A percentile compares a stretch with the other conserved stretches of the same genome.
Evolutionary conservation across 1,140 invertebrate species (phyloP).

Genomic region (Penaeus vannamei): DNA sequence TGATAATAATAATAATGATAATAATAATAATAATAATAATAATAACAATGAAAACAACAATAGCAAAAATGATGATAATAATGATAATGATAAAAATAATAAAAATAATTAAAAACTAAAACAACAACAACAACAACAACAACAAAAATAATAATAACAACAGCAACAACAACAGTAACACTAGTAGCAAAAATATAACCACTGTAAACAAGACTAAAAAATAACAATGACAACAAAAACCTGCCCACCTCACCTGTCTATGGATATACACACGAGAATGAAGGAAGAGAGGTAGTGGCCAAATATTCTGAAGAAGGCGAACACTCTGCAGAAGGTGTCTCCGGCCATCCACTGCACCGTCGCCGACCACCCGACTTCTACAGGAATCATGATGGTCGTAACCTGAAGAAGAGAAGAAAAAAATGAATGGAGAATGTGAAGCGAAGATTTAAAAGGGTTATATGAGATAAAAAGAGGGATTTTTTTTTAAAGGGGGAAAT

Average conservation of each 20-base stretch:
- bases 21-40: too few relatives aligned
- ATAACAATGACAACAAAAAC: background rate
- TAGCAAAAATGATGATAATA: too few relatives aligned
- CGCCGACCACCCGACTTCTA: constrained; percentile 88
- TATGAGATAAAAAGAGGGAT: background rate
- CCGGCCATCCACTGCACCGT: constrained; percentile 86
- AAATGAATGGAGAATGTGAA: background rate
- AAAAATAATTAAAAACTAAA: too few relatives aligned
- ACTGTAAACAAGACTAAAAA: background rate
- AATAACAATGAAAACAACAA: too few relatives aligned
- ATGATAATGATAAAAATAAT: too few relatives aligned
- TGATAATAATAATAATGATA: too few relatives aligned
- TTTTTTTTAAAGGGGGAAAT: too few relatives aligned
- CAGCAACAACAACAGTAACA: too few relatives aligned
- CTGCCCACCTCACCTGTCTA: constrained; percentile 79
- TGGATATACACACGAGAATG: constrained; percentile 87
- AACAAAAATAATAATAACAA: too few relatives aligned
- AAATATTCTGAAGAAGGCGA: constrained; percentile 88
- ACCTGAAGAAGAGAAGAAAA: constrained; percentile 75
- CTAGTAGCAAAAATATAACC: too few relatives aligned
- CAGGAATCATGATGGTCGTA: constrained; percentile 91
- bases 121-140: too few relatives aligned
- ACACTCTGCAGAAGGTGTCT: constrained; percentile 85
- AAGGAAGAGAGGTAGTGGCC: constrained; percentile 90
- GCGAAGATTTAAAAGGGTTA: background rate